Evolutionary conservation across 2,113 vertebrate species (phyloP).

Genomic region (Oncorhynchus mykiss): DNA sequence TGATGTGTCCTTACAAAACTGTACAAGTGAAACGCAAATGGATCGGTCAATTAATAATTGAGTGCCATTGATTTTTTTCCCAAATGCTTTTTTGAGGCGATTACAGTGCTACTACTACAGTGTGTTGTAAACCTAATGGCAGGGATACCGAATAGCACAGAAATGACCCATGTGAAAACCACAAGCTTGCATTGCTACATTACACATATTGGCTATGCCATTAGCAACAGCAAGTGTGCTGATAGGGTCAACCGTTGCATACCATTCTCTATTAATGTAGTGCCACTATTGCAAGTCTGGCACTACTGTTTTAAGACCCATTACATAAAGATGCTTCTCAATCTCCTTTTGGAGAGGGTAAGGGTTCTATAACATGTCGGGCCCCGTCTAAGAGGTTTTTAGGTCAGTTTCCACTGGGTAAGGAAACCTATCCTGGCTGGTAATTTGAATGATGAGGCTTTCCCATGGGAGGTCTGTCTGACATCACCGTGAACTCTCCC

Average conservation of each 20-base stretch:
- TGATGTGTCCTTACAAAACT: constrained; percentile 23
- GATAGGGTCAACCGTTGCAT: not conserved
- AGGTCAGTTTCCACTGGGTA: not conserved
- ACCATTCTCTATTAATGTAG: not conserved
- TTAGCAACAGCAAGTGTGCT: not conserved
- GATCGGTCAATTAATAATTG: constrained; percentile 56
- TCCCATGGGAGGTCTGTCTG: not conserved
- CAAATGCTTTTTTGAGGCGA: constrained; percentile 45
- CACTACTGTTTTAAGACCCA: not conserved
- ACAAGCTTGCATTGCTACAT: constrained; percentile 19
- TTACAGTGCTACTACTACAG: constrained; percentile 10
- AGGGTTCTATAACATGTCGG: no score
- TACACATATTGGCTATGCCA: not conserved
- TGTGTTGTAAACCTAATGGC: constrained; percentile 38
- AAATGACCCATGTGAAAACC: constrained; percentile 18
- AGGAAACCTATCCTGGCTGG: not conserved
- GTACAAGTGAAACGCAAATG: constrained; percentile 22
- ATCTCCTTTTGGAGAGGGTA: no score
- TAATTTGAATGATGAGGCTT: not conserved
- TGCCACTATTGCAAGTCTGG: not conserved
- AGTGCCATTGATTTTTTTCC: constrained; percentile 55
- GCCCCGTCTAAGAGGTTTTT: no score
- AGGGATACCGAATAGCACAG: constrained; percentile 17
- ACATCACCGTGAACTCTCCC: not conserved
- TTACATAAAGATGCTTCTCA: no score